Evolutionary conservation across 2,797 vertebrate species (phyloP), one percentile per base, ranked within the genome.

Genomic region (Pagetopsis macropterus): DNA sequence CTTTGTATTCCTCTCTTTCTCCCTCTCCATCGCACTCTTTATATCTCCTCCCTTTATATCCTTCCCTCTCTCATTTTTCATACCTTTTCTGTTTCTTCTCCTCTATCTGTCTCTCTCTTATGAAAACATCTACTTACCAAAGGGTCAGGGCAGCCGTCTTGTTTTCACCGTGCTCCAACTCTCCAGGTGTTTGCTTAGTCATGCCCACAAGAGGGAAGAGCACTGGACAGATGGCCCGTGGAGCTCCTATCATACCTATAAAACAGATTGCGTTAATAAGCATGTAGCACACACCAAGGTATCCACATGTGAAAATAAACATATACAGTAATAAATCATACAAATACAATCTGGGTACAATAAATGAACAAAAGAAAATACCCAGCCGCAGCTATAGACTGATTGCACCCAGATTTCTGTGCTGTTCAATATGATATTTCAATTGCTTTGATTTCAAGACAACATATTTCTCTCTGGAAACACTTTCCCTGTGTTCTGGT

Each of bases 1-100:
- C 85, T 91, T 86, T 89, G 83, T 91, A 90, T 89, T 68, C 65
- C 77, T 89, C 85, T 76, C 55, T 75, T 60, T 76, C 77, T 78
- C 31, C 51, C 65, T 21, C 72, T 78, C 54, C 5, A 1, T 60
- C 37, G 11, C 59, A 45, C 15, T 70, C 57, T 74, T 10, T 60
- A 3, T 23, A 33, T 71, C 58, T 40, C 17, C 16, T 76, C 48
- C 65, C 75, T 78, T 67, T 78, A 17, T 60, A 62, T 60, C 54
- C 15, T 61, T 52, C 37, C 23, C 27, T 67, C 54, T 40, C 50
- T 61, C 45, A 40, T 80, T 78, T 70, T 46, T 15, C 57, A 16
- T 27, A 21, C 54, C 44, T 65, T 27, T 23, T 66, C 19, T n/a
- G 10, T 52, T 57, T 75, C 27, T 33, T 41, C 23, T 15, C 9